phyloP scores from a whole-genome alignment of 1,140 invertebrate species.

The Mizuhopecten yessoensis region DNA sequence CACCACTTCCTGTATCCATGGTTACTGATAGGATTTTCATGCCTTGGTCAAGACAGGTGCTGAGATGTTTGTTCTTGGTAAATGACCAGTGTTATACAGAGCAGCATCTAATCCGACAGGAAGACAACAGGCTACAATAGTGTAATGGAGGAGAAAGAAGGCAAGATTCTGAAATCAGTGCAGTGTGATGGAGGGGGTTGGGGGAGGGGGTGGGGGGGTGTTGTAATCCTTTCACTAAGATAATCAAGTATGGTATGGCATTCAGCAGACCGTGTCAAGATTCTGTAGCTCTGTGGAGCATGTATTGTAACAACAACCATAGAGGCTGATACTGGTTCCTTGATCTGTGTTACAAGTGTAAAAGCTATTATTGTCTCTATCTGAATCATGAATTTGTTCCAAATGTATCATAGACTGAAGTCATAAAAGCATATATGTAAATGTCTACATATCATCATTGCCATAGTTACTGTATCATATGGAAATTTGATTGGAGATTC shows the following conservation, averaged over 20 bases:
- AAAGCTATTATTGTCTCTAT: too few relatives aligned
- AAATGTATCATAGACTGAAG: too few relatives aligned
- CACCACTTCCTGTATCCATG: slow-evolving; percentile 10
- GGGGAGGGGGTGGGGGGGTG: too few relatives aligned
- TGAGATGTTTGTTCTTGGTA: slow-evolving; percentile 27
- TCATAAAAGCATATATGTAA: too few relatives aligned
- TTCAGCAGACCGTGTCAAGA: neutral
- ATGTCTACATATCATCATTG: neutral
- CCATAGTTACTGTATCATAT: neutral
- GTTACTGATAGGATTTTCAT: slow-evolving; percentile 23
- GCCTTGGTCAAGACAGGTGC: slow-evolving; percentile 21
- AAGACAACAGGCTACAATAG: neutral
- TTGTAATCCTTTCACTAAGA: neutral
- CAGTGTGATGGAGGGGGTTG: neutral
- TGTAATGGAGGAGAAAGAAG: neutral
- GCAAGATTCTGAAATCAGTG: neutral
- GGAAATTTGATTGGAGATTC: neutral
- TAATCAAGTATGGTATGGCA: neutral
- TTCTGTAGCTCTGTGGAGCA: neutral
- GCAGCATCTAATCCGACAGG: neutral
- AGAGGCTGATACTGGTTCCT: neutral
- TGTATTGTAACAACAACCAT: neutral
- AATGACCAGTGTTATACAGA: neutral
- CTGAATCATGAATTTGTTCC: too few relatives aligned
- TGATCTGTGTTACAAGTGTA: neutral